Conservation (phyloP, 1,140 invertebrate genomes). For the Drosophila repleta region DNA sequence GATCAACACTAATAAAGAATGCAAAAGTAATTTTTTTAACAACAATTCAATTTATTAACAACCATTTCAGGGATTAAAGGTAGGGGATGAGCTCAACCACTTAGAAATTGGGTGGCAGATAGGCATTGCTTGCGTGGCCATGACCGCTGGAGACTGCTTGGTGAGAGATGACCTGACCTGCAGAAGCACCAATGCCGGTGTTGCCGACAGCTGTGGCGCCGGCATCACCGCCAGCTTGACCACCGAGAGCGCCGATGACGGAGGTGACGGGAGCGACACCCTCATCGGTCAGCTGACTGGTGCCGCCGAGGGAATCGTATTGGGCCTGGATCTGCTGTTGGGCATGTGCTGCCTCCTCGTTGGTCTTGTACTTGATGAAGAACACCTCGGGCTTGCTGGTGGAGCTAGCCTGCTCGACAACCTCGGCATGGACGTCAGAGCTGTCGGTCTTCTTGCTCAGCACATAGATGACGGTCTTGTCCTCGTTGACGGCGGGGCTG, state of each 20-base stretch:
- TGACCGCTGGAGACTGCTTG: conserved; percentile 30
- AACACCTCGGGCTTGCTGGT: conserved; percentile 90
- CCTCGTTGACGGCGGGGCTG: conserved; percentile 89
- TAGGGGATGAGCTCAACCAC: conserved; percentile 47
- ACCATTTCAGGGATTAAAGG: conserved; percentile 11
- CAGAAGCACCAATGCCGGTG: conserved; percentile 30
- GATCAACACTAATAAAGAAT: no score
- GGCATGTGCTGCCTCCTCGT: conserved; percentile 85
- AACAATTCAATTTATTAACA: conserved; percentile 72
- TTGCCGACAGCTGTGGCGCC: conserved; percentile 19
- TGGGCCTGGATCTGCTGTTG: conserved; percentile 83
- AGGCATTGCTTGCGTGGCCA: conserved; percentile 67
- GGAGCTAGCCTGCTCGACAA: conserved; percentile 83
- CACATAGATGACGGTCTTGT: conserved; percentile 95
- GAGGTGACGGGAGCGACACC: conserved; percentile 80
- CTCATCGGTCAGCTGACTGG: conserved; percentile 78
- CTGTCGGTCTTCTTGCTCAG: conserved; percentile 88
- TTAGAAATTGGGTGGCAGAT: conserved; percentile 82
- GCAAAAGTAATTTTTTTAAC: conserved; percentile 45
- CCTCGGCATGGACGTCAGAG: conserved; percentile 73
- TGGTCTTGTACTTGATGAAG: conserved; percentile 90
- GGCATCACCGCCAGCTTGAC: conserved; percentile 44
- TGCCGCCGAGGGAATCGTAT: conserved; percentile 79
- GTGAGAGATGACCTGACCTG: conserved; percentile 27
- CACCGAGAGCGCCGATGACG: conserved; percentile 75